Evolutionary conservation across 1,140 invertebrate species (phyloP).

Genomic region (Cephus cinctus): DNA sequence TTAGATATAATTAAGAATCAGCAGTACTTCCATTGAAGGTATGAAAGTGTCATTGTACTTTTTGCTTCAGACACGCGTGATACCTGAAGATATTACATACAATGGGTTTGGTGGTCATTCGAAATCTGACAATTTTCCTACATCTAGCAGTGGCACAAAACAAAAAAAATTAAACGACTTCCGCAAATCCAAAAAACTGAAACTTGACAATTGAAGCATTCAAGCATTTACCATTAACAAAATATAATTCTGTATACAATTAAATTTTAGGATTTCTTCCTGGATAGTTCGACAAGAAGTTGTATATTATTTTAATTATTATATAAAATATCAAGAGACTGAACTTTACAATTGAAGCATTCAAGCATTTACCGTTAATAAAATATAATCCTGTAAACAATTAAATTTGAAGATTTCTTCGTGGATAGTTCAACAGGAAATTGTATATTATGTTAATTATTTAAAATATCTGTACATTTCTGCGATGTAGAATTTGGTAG

Average conservation of each 20-base stretch:
- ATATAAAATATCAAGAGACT: slow-evolving; percentile 17
- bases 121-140: slow-evolving; percentile 35
- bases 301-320: no score
- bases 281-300: not conserved
- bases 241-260: not conserved
- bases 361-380: not conserved
- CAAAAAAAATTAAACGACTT: slow-evolving; percentile 18
- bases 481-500: no score
- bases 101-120: slow-evolving; percentile 47
- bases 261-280: not conserved
- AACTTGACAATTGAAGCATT: no score
- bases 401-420: not conserved
- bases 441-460: no score
- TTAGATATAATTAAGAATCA: no score
- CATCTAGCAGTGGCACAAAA: not conserved
- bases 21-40: no score
- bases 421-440: not conserved
- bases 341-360: no score
- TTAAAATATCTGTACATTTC: no score
- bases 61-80: slow-evolving; percentile 8
- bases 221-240: not conserved
- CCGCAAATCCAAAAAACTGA: slow-evolving; percentile 16
- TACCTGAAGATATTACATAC: slow-evolving; percentile 19
- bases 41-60: no score
- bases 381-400: not conserved